Conservation (phyloP, 1,140 invertebrate species). For the Schmidtea mediterranea region DNA sequence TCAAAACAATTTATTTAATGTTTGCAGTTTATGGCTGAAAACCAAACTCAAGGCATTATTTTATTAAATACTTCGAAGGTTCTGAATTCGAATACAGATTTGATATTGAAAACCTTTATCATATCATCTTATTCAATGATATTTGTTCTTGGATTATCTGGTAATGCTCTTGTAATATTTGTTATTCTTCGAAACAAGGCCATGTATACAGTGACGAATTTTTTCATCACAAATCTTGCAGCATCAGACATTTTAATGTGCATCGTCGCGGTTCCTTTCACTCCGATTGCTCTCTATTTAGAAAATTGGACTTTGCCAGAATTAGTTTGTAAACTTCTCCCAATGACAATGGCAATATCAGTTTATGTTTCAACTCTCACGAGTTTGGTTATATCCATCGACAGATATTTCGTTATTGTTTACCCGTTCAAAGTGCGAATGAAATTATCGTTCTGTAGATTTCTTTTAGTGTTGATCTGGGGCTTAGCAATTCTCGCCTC, state of each 20-base stretch:
- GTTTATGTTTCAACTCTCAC: slow-evolving; percentile 33
- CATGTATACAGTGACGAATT: slow-evolving; percentile 20
- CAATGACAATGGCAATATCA: slow-evolving; percentile 28
- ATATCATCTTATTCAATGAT: slow-evolving; percentile 4
- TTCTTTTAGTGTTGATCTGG: slow-evolving; percentile 28
- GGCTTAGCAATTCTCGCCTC: slow-evolving; percentile 24
- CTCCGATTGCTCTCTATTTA: slow-evolving; percentile 34
- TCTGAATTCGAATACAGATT: too few relatives aligned
- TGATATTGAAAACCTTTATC: too few relatives aligned
- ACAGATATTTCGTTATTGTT: slow-evolving; percentile 30
- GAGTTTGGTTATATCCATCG: slow-evolving; percentile 31
- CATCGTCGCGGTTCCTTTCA: slow-evolving; percentile 50
- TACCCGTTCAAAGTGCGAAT: slow-evolving; percentile 28
- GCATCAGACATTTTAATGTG: slow-evolving; percentile 47
- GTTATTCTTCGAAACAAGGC: slow-evolving; percentile 17
- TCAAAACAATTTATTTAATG: too few relatives aligned
- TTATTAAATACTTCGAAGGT: too few relatives aligned
- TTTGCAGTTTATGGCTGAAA: too few relatives aligned
- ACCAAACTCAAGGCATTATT: too few relatives aligned
- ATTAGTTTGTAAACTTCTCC: slow-evolving; percentile 28
- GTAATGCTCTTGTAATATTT: slow-evolving; percentile 21
- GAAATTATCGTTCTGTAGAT: slow-evolving; percentile 17
- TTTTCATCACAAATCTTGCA: slow-evolving; percentile 22
- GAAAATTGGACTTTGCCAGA: slow-evolving; percentile 43
- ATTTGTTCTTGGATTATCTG: slow-evolving; percentile 9